phyloP scores from a whole-genome alignment of 2,797 vertebrate species.

The Micropoecilia bifurca region DNA sequence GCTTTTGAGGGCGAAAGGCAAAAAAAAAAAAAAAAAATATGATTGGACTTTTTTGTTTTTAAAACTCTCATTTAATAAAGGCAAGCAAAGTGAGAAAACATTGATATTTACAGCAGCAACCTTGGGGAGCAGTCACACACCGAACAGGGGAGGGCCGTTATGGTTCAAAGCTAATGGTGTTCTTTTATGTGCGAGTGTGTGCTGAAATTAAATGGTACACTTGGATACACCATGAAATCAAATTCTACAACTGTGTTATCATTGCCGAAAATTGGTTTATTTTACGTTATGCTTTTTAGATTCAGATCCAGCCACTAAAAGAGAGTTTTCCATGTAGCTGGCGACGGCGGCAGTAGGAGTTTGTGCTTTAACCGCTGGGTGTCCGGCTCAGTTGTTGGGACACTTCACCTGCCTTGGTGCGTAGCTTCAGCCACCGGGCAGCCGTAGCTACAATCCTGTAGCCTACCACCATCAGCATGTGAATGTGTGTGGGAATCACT shows the following conservation, averaged over 20 bases:
- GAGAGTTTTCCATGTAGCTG: constrained; percentile 10
- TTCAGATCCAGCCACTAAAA: background rate
- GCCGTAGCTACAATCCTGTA: too few species aligned
- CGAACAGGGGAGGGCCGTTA: constrained; percentile 21
- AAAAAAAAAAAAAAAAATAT: constrained; percentile 29
- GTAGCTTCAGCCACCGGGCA: too few species aligned
- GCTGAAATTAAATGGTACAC: constrained; percentile 10
- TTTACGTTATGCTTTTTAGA: constrained; percentile 31
- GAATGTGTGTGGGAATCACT: too few species aligned
- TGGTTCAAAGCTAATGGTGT: constrained; percentile 34
- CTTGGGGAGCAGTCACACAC: constrained; percentile 30
- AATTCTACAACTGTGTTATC: constrained; percentile 22
- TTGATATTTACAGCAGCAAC: constrained; percentile 50
- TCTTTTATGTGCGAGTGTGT: constrained; percentile 18
- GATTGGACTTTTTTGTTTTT: constrained; percentile 44
- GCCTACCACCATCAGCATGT: too few species aligned
- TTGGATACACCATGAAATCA: constrained; percentile 45
- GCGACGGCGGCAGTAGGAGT: too few species aligned
- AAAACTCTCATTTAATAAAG: constrained; percentile 62
- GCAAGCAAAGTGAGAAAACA: constrained; percentile 50
- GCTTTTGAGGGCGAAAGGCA: constrained; percentile 40
- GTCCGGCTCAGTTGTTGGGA: too few species aligned
- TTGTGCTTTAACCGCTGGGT: too few species aligned
- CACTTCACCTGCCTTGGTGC: too few species aligned
- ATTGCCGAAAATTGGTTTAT: constrained; percentile 25